phyloP scores from a whole-genome alignment of 2,888 invertebrate species.

The Mantis religiosa region DNA sequence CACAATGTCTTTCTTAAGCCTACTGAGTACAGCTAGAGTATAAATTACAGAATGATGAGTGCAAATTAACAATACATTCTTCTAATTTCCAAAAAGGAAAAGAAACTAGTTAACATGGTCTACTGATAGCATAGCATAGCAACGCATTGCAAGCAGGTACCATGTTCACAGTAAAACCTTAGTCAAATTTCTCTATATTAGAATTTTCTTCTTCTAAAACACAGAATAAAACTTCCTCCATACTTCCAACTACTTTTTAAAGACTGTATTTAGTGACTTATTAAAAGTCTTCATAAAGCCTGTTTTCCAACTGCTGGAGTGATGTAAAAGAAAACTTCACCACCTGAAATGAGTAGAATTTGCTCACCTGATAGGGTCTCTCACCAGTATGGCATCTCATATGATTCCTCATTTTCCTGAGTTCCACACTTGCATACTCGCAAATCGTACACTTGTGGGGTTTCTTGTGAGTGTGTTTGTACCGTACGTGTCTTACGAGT shows the following conservation, averaged over 20 bases:
- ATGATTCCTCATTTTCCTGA: conserved; percentile 91
- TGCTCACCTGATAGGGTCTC: conserved; percentile 68
- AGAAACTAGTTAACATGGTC: no score
- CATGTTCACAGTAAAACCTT: no score
- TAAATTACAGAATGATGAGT: no score
- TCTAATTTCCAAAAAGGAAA: no score
- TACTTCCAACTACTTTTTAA: background rate
- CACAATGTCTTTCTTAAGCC: no score
- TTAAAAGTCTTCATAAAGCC: background rate
- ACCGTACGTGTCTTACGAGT: conserved; percentile 89
- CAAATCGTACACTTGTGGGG: conserved; percentile 95
- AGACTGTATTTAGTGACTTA: background rate
- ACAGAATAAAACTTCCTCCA: background rate
- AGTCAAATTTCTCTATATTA: no score
- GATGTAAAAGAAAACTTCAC: background rate
- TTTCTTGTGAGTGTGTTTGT: conserved; percentile 94
- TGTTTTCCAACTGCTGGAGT: background rate
- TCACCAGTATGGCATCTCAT: conserved; percentile 93
- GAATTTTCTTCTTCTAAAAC: background rate
- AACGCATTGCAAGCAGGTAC: no score
- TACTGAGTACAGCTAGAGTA: no score
- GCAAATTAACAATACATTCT: no score
- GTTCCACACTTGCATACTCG: conserved; percentile 93
- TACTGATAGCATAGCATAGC: no score
- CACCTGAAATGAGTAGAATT: background rate